Percentiles rank a stretch among this genome's conserved stretches.
These are phyloP conservation scores for Halocaridina rubra DNA, from an alignment of 2,888 invertebrate species.

Conservation along the genomic window DNA sequence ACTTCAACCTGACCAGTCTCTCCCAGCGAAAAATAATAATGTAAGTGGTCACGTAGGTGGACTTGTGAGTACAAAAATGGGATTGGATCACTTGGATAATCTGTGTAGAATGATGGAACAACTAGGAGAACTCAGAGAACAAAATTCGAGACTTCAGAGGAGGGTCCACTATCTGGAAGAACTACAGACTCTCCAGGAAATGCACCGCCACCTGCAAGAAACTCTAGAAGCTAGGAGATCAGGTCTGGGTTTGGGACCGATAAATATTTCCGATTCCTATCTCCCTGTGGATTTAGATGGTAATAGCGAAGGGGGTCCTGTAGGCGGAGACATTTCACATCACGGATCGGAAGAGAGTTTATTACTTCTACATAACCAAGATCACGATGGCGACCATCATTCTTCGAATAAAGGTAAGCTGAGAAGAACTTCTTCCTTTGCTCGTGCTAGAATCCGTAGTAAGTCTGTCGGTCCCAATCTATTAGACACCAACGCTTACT, in stretches of 20 bases:
- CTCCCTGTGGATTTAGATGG: slow-evolving; percentile 45
- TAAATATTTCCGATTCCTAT: slow-evolving; percentile 51
- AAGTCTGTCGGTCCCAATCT: slow-evolving; percentile 44
- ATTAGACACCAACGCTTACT: slow-evolving; percentile 5
- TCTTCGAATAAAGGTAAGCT: slow-evolving; percentile 37
- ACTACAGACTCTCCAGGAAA: slow-evolving; percentile 75
- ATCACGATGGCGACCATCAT: slow-evolving; percentile 67
- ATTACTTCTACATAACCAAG: no score
- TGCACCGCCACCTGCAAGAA: slow-evolving; percentile 72
- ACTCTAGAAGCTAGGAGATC: slow-evolving; percentile 60
- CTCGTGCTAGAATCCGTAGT: slow-evolving; percentile 22
- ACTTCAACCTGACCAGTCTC: slow-evolving; percentile 28
- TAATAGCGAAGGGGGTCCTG: slow-evolving; percentile 11
- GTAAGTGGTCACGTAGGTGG: no score
- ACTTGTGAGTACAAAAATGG: slow-evolving; percentile 62
- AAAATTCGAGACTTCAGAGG: slow-evolving; percentile 77
- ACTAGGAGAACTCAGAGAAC: slow-evolving; percentile 78
- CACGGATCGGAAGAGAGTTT: slow-evolving; percentile 74
- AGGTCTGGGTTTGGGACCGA: slow-evolving; percentile 40
- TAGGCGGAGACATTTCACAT: slow-evolving; percentile 66
- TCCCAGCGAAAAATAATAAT: not conserved
- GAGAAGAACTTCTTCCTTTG: not conserved
- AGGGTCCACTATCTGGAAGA: slow-evolving; percentile 80
- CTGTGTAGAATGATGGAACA: slow-evolving; percentile 83
- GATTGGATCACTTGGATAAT: slow-evolving; percentile 83